A percentile compares a stretch with the other conserved stretches of the same genome.
phyloP scores from a whole-genome alignment of 2,888 invertebrate species.

The Molorchus minor region DNA sequence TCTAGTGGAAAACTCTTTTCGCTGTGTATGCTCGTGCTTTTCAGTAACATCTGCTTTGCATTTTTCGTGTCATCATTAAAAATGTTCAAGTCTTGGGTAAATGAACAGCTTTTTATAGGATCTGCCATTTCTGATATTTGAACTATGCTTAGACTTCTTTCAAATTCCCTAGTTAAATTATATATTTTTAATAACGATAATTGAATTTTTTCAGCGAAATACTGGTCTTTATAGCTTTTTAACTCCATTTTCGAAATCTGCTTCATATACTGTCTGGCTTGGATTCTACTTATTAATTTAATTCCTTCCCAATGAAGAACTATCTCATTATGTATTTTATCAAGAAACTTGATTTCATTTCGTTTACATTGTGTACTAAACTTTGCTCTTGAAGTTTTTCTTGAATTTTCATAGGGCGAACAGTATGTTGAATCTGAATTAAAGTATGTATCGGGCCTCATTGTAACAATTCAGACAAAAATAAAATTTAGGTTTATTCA shows the following conservation, averaged over 20 bases:
- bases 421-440: slow-evolving; percentile 29
- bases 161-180: slow-evolving; percentile 5
- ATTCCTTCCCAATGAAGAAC: slow-evolving; percentile 16
- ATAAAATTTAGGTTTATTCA: too few relatives aligned
- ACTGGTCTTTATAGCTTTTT: slow-evolving; percentile 1
- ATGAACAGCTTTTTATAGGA: not conserved
- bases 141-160: slow-evolving; percentile 2
- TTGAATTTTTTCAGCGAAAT: slow-evolving; percentile 15
- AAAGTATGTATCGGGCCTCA: too few relatives aligned
- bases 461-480: too few relatives aligned
- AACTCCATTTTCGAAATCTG: slow-evolving; percentile 19
- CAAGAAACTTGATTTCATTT: slow-evolving; percentile 10
- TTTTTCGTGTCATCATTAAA: not conserved
- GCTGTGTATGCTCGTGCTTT: not conserved
- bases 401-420: slow-evolving; percentile 16
- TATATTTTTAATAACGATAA: slow-evolving; percentile 9
- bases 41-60: slow-evolving; percentile 10
- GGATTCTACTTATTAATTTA: slow-evolving; percentile 10
- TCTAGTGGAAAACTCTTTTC: slow-evolving; percentile 12
- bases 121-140: not conserved
- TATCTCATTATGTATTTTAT: slow-evolving; percentile 12
- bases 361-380: not conserved
- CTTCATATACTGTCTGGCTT: slow-evolving; percentile 16
- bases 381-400: not conserved
- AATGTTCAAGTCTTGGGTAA: not conserved